Evolutionary conservation across 2,113 vertebrate genomes (phyloP).

Genomic region (Gymnobelideus leadbeateri): DNA sequence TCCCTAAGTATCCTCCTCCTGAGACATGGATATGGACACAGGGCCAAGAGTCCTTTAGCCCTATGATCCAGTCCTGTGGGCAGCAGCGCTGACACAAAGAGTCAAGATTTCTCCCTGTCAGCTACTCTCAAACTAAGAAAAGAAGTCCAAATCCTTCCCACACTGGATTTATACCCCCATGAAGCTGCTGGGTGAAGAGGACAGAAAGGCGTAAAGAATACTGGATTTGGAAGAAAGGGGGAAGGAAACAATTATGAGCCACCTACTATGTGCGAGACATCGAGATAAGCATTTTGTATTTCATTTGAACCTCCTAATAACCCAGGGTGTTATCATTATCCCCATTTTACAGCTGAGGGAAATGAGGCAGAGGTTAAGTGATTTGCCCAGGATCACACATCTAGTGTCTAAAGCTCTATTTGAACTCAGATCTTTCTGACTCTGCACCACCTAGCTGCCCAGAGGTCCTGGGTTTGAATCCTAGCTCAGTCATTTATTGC

Average conservation of each 20-base stretch:
- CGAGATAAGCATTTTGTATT: neutral
- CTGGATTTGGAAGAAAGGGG: neutral
- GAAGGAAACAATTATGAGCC: neutral
- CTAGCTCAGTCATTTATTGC: neutral
- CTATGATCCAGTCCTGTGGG: neutral
- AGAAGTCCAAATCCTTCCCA: neutral
- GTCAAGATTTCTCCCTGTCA: neutral
- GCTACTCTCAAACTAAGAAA: neutral
- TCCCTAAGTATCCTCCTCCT: rapidly evolving
- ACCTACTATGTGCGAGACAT: neutral
- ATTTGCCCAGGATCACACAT: neutral
- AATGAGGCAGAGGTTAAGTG: neutral
- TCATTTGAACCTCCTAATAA: neutral
- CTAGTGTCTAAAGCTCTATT: neutral
- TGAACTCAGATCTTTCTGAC: neutral
- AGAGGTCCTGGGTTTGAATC: neutral
- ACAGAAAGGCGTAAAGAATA: neutral
- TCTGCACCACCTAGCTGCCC: neutral
- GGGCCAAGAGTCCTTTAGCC: neutral
- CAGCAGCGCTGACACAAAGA: neutral
- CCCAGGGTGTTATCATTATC: neutral
- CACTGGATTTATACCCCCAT: neutral
- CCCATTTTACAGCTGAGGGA: neutral
- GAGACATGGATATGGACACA: neutral
- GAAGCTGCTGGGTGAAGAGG: neutral